A percentile compares a stretch with the other conserved stretches of the same genome.
These are phyloP conservation scores for Podilymbus podiceps DNA, from an alignment of 2,113 vertebrate genomes.

Conservation along the genomic window DNA sequence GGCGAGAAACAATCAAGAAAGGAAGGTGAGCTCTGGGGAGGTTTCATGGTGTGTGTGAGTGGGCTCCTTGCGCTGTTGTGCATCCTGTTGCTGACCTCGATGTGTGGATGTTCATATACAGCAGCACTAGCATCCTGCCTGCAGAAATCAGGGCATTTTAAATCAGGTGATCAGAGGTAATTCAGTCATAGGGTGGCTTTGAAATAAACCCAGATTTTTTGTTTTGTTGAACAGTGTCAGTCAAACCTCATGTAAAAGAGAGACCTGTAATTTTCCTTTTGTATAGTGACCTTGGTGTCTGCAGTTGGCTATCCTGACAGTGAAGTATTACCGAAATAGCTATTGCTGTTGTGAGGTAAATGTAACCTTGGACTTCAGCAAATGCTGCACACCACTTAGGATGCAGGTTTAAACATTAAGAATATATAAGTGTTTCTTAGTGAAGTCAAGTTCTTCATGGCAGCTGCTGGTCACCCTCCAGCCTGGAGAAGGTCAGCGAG, in stretches of 20 bases:
- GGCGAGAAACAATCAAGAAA: constrained; percentile 92
- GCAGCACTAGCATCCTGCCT: not conserved
- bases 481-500: not conserved
- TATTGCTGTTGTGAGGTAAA: not conserved
- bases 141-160: not conserved
- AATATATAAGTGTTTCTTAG: not conserved
- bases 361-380: not conserved
- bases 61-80: not conserved
- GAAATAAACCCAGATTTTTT: not conserved
- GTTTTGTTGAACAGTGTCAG: not conserved
- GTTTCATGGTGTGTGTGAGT: fast-evolving
- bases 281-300: not conserved
- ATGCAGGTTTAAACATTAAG: not conserved
- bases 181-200: not conserved
- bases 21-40: constrained; percentile 80
- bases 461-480: not conserved
- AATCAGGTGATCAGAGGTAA: not conserved
- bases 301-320: not conserved
- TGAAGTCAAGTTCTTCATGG: not conserved
- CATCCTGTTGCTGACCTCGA: not conserved
- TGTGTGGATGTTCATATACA: not conserved
- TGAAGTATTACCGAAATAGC: not conserved
- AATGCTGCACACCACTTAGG: not conserved
- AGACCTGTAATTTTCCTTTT: not conserved
- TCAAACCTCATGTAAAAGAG: not conserved